Evolutionary conservation across 92 coral and sea anemone species (phyloP), one percentile per base, ranked within the genome.

Genomic region (Epizoanthus fatuus): DNA sequence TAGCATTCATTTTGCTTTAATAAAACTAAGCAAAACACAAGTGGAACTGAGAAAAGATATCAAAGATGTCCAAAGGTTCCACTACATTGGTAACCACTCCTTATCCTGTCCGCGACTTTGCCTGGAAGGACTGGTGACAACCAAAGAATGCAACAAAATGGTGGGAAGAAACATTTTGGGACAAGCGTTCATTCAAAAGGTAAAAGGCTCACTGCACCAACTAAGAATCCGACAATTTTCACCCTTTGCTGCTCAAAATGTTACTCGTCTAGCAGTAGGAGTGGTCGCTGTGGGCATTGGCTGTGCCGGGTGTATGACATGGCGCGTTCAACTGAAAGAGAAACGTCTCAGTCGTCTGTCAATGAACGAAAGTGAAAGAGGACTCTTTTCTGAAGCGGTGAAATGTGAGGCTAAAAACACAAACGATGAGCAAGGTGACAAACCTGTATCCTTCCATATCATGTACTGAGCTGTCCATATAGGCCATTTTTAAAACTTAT

Each of bases 71-170:
- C 32, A 29, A 29, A 29, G 32, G 32, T 29, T 29, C 32, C 32
- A 29, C 32, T 29, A 1, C 32, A 29, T 29, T 70, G 38, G 56
- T 70, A 70, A 37, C 56, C 75, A 40, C 56, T 70, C 75, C 37
- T 70, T 70, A 17, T 2, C 20, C 75, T 47, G 10, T 47, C 9
- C 53, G 10, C 53, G 53, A 47, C 37, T 13, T 16, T 13, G 20
- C 81, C 9, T 35, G 16, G n/a, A 65, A 13, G 32, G 81, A 75
- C 67, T 75, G 81, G 81, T 75, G 39, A 57, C 68, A 42, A 75
- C 11, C 53, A 47, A 47, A 9, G 53, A 47, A 47, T 1, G 7
- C 40, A 39, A 56, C 16, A 58, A 39, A 35, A 39, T 58, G 81
- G 55, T 53, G 52, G 65, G 45, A 22, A 74, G 60, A 53, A 74